Evolutionary conservation across 2,888 invertebrate species (phyloP), one percentile per base, ranked within the genome.

Genomic region (Cylindroiulus punctatus): DNA sequence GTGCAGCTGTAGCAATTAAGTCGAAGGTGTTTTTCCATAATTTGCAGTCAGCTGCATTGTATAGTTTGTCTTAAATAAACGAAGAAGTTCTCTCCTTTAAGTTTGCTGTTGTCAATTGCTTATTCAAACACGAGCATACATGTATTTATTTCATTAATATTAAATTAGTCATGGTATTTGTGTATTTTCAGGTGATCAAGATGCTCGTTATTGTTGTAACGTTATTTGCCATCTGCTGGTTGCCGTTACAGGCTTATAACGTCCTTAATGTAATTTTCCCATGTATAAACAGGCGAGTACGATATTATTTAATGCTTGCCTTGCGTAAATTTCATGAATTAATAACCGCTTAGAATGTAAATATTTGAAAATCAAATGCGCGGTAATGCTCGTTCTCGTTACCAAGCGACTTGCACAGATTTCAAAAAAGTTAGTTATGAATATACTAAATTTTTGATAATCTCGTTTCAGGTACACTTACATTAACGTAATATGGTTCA

Each of bases 401-500:
- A n/a, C n/a, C n/a, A n/a, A n/a, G n/a, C n/a, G n/a, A n/a, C n/a
- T n/a, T n/a, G n/a, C n/a, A n/a, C n/a, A n/a, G n/a, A n/a, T n/a
- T n/a, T n/a, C n/a, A 36, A 36, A 36, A 36, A 36, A 4, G 36
- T 7, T 36, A 7, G 7, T 36, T 2, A 36, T 36, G 36, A 2
- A 36, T 36, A 36, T 7, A n/a, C 7, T 36, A 7, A 36, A 36
- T 36, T 36, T 4, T 36, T 7, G 7, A 36, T 36, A n/a, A 57
- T 86, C 42, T 87, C 42, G 12, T 88, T 89, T 26, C 87, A 89
- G 89, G 81, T 90, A 89, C 88, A 88, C 88, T 32, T 90, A 89
- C 88, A 90, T 92, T 88, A 91, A 91, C 88, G 90, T 92, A 82
- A 90, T 91, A 65, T 92, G 91, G 90, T 91, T 92, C 88, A 90